Base-by-base conservation (phyloP, 2,888 invertebrate species). In the Anorthoa munda region DNA sequence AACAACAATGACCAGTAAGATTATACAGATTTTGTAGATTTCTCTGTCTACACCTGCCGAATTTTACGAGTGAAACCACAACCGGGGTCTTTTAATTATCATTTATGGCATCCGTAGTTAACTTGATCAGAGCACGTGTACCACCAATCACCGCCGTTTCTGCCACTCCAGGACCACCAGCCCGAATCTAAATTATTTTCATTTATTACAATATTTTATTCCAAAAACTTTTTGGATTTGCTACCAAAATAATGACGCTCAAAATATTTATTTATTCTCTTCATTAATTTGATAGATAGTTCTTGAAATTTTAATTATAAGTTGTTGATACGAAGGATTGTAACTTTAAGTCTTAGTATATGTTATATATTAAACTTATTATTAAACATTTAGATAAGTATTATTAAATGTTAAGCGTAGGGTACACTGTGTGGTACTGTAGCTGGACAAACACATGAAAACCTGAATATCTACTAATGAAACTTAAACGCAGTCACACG, bases 361-460 rank as follows among this genome's bases (percentile, higher is more conserved):
- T 51, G 7, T 21, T 46, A 58, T 58, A 51, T 72, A 60, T 71
- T 83, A 65, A 67, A 58, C 53, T 77, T 77, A 15, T 15, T 77
- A 79, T 59, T 66, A 80, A 81, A 87, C 60, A 74, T 87, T 86
- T 85, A 85, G 77, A 79, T 78, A 87, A 87, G 79, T 81, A 85
- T 85, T 86, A 71, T n/a, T 39, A 74, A 72, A 77, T 83, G 58
- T 75, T 83, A 79, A 87, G 82, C 87, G 65, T 80, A 80, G 80
- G 39, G 72, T 66, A 76, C 68, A 79, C 86, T 82, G 82, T 82
- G 80, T 74, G 78, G 12, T 7, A 46, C 48, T 21, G 59, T 59
- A 50, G 66, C 26, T 23, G 21, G 53, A 59, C 17, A 23, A 58
- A 48, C n/a, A 51, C 2, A 9, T 18, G 58, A 26, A 9, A 46